A percentile compares a stretch with the other conserved stretches of the same genome.
Evolutionary conservation across 92 coral and sea anemone species (phyloP).

Genomic region (Desmophyllum pertusum): DNA sequence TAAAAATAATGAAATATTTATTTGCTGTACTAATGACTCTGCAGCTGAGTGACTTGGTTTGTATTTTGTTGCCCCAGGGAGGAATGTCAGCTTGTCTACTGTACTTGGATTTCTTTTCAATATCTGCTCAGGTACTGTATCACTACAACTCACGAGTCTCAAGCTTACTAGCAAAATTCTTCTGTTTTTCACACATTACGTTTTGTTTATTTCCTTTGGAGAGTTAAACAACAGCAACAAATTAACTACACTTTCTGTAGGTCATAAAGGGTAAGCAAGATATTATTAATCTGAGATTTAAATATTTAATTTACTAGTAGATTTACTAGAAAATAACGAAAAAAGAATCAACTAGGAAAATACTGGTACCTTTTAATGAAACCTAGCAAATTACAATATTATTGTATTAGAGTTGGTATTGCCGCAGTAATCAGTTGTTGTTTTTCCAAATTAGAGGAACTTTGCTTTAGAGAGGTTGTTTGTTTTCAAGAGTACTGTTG

Average conservation of each 20-base stretch:
- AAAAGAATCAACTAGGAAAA: no score
- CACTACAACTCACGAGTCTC: not conserved
- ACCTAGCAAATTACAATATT: not conserved
- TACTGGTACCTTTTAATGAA: not conserved
- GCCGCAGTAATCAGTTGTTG: not conserved
- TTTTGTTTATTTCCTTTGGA: no score
- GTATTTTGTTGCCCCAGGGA: conserved; percentile 64
- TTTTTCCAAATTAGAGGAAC: no score
- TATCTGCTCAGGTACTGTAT: conserved; percentile 89
- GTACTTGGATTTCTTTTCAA: conserved; percentile 96
- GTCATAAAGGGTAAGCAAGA: no score
- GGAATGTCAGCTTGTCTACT: conserved; percentile 96
- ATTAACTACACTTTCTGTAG: no score
- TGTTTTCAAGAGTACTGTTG: not conserved
- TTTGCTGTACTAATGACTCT: no score
- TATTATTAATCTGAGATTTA: no score
- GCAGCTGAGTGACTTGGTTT: not conserved
- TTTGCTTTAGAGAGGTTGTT: not conserved
- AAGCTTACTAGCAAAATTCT: no score
- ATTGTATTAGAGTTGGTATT: not conserved
- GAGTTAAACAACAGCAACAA: no score
- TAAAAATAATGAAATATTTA: no score
- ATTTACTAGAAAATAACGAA: no score
- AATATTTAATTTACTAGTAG: no score
- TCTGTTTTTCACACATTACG: not conserved